A percentile compares a stretch with the other conserved stretches of the same genome.
Evolutionary conservation across 2,113 vertebrate genomes (phyloP).

Genomic region (Halichoerus grypus): DNA sequence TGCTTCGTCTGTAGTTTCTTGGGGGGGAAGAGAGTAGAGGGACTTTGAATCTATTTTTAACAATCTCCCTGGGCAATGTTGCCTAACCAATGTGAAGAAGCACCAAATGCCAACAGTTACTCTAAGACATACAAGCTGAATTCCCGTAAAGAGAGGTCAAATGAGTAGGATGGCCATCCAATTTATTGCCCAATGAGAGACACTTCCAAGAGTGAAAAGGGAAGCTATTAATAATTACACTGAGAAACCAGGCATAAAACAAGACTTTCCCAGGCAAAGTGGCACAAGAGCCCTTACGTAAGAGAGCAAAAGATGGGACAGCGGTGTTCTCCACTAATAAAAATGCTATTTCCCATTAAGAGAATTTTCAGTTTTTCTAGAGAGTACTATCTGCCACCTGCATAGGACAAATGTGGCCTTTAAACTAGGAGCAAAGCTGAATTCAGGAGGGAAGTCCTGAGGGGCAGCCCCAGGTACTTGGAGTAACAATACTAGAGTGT

Average conservation of each 20-base stretch:
- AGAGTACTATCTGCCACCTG: background rate
- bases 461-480: background rate
- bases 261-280: slow-evolving; percentile 28
- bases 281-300: background rate
- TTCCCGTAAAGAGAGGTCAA: slow-evolving; percentile 12
- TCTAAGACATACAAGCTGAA: background rate
- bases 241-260: slow-evolving; percentile 11
- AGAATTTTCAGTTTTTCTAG: background rate
- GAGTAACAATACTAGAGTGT: background rate
- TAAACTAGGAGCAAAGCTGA: background rate
- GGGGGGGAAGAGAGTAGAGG: too few species aligned
- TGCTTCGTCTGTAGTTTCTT: background rate
- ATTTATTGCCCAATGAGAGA: background rate
- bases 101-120: background rate
- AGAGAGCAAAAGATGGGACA: background rate
- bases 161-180: background rate
- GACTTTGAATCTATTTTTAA: slow-evolving; percentile 46
- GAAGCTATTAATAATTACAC: slow-evolving; percentile 23
- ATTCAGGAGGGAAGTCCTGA: background rate
- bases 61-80: background rate
- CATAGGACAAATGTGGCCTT: background rate
- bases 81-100: background rate
- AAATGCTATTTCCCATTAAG: background rate
- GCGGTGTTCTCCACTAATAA: background rate
- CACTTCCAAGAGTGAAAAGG: background rate